Conservation (phyloP, 2,888 invertebrate genomes). For the Scaeva pyrastri region DNA sequence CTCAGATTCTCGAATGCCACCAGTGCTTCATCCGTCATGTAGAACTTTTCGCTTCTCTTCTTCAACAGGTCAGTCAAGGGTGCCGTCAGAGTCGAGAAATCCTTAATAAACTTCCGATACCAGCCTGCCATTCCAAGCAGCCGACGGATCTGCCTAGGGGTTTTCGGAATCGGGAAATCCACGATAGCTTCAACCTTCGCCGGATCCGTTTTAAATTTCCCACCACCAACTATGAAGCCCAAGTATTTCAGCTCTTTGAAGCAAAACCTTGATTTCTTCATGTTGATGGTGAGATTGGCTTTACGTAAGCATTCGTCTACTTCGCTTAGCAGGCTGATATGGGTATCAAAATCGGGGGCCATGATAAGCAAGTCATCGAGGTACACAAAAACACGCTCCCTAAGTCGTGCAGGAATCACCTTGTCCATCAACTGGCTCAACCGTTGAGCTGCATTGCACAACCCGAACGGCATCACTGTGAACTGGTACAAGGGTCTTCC, state of each 20-base stretch:
- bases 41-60: conserved; percentile 1
- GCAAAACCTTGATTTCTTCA: background rate
- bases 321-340: background rate
- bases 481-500: too few relatives aligned
- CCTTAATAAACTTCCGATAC: background rate
- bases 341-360: background rate
- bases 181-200: background rate
- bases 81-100: background rate
- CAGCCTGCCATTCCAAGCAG: background rate
- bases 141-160: too few relatives aligned
- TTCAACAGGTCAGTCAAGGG: background rate
- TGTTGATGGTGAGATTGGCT: background rate
- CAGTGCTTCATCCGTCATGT: background rate
- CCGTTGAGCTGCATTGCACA: background rate
- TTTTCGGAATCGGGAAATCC: too few relatives aligned
- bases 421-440: conserved; percentile 1
- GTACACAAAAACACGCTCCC: too few relatives aligned
- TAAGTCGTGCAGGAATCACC: too few relatives aligned
- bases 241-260: background rate
- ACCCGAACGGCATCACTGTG: too few relatives aligned
- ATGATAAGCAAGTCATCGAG: too few relatives aligned
- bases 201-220: background rate
- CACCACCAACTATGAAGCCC: conserved; percentile 7
- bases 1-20: background rate
- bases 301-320: background rate